Evolutionary conservation across 1,140 invertebrate genomes (phyloP).

Genomic region (Aricia agestis): DNA sequence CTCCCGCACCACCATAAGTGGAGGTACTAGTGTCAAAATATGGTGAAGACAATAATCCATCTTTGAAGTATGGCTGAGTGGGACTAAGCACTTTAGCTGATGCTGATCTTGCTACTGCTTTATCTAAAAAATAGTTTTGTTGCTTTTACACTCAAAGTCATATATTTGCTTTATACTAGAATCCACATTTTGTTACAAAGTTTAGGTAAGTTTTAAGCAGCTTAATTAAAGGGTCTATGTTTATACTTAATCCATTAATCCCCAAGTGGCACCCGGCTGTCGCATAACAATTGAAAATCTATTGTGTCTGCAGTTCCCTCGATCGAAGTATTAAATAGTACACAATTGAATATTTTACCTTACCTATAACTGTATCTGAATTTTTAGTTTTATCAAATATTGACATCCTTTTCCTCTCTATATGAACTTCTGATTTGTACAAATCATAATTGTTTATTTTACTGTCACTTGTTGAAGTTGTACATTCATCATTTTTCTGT

Average conservation of each 20-base stretch:
- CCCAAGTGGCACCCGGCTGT: no score
- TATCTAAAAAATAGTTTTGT: slow-evolving; percentile 26
- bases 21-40: slow-evolving; percentile 90
- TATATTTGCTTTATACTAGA: no score
- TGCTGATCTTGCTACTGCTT: slow-evolving; percentile 31
- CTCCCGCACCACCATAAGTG: slow-evolving; percentile 86
- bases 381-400: slow-evolving; percentile 33
- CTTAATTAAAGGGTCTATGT: no score
- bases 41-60: slow-evolving; percentile 76
- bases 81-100: slow-evolving; percentile 60
- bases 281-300: no score
- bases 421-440: slow-evolving; percentile 22
- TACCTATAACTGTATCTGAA: not conserved
- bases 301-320: no score
- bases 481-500: slow-evolving; percentile 31
- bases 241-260: no score
- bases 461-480: slow-evolving; percentile 28
- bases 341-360: not conserved
- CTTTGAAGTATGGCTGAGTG: slow-evolving; percentile 77
- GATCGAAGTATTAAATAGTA: no score
- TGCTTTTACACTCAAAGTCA: no score
- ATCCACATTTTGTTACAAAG: no score
- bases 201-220: no score
- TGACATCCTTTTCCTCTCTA: slow-evolving; percentile 39
- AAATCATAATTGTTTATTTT: slow-evolving; percentile 30